phyloP scores from a whole-genome alignment of 2,113 vertebrate species.

The Hippocampus mohnikei region DNA sequence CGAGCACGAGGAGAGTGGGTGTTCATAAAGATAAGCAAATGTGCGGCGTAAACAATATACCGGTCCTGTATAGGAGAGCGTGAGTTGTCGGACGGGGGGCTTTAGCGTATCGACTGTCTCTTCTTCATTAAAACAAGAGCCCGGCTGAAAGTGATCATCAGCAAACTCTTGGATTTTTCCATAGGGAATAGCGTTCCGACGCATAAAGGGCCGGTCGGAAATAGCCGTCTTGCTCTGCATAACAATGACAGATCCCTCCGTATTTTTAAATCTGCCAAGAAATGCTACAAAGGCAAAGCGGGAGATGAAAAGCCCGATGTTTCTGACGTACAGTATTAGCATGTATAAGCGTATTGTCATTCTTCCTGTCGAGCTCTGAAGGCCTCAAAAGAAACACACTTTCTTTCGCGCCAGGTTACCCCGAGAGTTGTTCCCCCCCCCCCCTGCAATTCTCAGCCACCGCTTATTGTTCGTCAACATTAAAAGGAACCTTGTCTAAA shows the following conservation, averaged over 20 bases:
- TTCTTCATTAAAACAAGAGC: conserved; percentile 34
- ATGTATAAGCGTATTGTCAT: conserved; percentile 14
- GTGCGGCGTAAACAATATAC: conserved; percentile 5
- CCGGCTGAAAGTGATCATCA: conserved; percentile 31
- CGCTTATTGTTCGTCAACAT: conserved; percentile 38
- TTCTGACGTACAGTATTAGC: background rate
- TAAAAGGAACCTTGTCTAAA: conserved; percentile 46
- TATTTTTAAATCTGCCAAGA: conserved; percentile 45
- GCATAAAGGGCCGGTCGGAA: conserved; percentile 25
- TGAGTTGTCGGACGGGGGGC: background rate
- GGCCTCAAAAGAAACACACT: conserved; percentile 15
- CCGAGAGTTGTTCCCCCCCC: background rate
- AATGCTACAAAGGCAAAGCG: background rate
- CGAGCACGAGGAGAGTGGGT: background rate
- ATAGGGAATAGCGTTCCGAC: conserved; percentile 31
- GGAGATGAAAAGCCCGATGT: conserved; percentile 3
- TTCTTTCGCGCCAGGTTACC: conserved; percentile 7
- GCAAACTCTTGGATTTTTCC: conserved; percentile 31
- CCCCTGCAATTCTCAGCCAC: conserved; percentile 10
- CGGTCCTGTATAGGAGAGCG: background rate
- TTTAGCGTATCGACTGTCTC: conserved; percentile 18
- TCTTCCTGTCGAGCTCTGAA: background rate
- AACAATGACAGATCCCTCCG: conserved; percentile 23
- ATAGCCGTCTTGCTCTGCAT: conserved; percentile 16
- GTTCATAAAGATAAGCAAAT: conserved; percentile 10